Base-by-base conservation (phyloP, 2,113 vertebrate genomes). In the Zapornia atra region DNA sequence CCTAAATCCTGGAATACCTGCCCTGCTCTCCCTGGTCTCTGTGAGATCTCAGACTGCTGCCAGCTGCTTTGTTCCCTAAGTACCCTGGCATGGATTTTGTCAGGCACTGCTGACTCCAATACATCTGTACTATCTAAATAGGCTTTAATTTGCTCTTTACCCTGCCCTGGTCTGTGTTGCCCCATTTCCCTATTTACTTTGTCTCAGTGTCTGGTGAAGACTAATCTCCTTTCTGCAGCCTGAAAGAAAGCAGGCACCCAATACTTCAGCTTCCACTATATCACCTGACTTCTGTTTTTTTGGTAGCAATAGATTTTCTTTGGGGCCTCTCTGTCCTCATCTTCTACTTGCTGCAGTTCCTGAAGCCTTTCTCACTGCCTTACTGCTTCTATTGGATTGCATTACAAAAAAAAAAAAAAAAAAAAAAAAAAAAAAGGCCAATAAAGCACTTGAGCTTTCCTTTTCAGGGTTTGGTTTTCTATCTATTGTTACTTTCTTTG, bases 221-320 rank as follows among this genome's bases (percentile, higher is more conserved):
- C 70, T 96, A 79, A 96, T 95, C 87, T 73, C 88, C 57, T 48
- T 76, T 56, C 87, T 73, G 44, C 54, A 76, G 75, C n/a, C 50
- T 94, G 96, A 97, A 87, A 96, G 90, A 76, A 95, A 89, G 33
- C 94, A 95, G 95, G n/a, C 82, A 20, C 78, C 36, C 50, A 61
- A 4, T 79, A 50, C 50, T 85, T 91, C 48, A 84, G 44, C 70
- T 87, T 82, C 75, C 53, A 53, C 34, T 78, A 36, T 40, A 63
- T 38, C 91, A 86, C 71, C 79, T 82, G 86, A 82, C 33, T 92
- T 86, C 60, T 89, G 48, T 4, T 75, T 70, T 88, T 71, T 75
- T 46, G 33, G 65, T 33, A 64, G 31, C 8, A 75, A 66, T 4
- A 77, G 50, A 64, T 92, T 87, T 82, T 68, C 70, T 90, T 71